These are phyloP conservation scores for Dermolepida albohirtum DNA, from an alignment of 2,888 invertebrate species.

Conservation along the genomic window DNA sequence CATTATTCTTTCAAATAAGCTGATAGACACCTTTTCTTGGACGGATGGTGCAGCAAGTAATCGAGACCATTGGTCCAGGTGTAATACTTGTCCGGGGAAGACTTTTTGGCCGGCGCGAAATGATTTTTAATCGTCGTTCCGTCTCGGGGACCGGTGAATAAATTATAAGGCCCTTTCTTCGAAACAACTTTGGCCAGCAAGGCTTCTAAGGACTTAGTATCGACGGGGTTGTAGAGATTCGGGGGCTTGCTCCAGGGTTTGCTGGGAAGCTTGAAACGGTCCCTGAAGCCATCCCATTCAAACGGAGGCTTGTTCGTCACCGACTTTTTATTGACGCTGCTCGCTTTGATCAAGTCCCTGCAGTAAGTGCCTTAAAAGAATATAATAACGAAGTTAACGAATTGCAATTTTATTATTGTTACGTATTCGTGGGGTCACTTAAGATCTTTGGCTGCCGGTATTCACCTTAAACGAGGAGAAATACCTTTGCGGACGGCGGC, in stretches of 20 bases:
- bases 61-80: conserved; percentile 55
- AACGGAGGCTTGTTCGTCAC: conserved; percentile 55
- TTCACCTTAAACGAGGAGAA: too few relatives aligned
- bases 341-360: conserved; percentile 4
- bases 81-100: conserved; percentile 56
- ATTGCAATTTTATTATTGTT: too few relatives aligned
- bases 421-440: too few relatives aligned
- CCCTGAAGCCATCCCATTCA: conserved; percentile 58
- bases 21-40: conserved; percentile 37
- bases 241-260: conserved; percentile 55
- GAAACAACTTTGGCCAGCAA: conserved; percentile 54
- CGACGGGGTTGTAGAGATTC: conserved; percentile 53
- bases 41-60: conserved; percentile 54
- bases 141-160: conserved; percentile 68
- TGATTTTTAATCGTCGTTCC: conserved; percentile 68
- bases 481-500: too few relatives aligned
- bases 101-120: conserved; percentile 60
- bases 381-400: too few relatives aligned
- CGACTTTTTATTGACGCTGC: conserved; percentile 40
- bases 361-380: conserved; percentile 44
- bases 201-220: conserved; percentile 49
- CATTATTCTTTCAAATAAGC: too few relatives aligned
- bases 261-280: conserved; percentile 55
- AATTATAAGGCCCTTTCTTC: conserved; percentile 60
- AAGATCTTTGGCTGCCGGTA: too few relatives aligned